phyloP scores from a whole-genome alignment of 2,797 vertebrate genomes.

The Channallabes apus region DNA sequence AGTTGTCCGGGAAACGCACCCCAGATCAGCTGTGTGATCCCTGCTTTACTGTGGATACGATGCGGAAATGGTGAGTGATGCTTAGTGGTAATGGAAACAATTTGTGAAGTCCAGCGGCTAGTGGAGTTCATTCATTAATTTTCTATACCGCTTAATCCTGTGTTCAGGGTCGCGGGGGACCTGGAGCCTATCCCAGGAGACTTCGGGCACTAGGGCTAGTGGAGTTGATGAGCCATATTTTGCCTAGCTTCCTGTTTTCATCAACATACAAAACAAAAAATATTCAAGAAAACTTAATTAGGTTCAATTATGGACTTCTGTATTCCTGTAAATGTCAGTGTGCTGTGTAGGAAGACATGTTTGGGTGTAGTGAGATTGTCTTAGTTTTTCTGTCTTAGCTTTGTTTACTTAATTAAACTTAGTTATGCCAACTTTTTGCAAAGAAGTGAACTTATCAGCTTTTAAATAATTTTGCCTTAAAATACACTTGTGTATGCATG shows the following conservation, averaged over 20 bases:
- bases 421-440: not conserved
- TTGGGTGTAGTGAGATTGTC: not conserved
- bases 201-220: not conserved
- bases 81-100: not conserved
- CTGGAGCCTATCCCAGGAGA: too few species aligned
- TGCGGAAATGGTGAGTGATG: not conserved
- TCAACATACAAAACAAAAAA: not conserved
- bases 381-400: not conserved
- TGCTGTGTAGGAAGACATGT: not conserved
- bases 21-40: not conserved
- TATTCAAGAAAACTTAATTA: not conserved
- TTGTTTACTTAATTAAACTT: not conserved
- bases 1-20: too few species aligned
- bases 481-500: not conserved
- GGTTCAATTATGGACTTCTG: not conserved
- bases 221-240: not conserved
- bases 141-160: too few species aligned
- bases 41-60: not conserved
- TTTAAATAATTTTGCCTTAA: not conserved
- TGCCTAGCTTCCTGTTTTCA: not conserved
- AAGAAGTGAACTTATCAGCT: not conserved
- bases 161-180: too few species aligned
- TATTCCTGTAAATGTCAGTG: not conserved
- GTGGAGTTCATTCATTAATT: too few species aligned
- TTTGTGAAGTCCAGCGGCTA: slow-evolving; percentile 2